Base-by-base conservation (phyloP, 92 coral and sea anemone genomes). In the Zoanthus gigantus region DNA sequence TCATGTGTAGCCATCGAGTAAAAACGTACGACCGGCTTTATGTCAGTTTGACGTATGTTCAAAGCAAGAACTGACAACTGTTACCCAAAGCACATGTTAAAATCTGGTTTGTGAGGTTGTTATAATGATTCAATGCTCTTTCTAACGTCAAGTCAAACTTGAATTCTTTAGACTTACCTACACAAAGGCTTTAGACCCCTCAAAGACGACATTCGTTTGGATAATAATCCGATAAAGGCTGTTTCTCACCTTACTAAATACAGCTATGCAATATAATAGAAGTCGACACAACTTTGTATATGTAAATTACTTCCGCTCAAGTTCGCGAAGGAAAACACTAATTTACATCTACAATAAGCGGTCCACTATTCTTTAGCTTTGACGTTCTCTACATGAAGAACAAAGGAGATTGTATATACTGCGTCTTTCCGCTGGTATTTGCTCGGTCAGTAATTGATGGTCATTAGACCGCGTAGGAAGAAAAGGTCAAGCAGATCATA, bases 231-330 rank as follows among this genome's bases (percentile, higher is more conserved):
- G 69, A 63, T 63, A 16, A 60, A 63, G 56, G 12, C 23, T 63
- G 69, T 13, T 63, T 63, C 13, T 23, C 29, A 63, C 56, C 56
- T 50, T 11, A 50, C 56, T 16, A 63, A 63, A 63, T 13, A 16
- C 23, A 63, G 69, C 7, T 14, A 17, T 63, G 28, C 69, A 63
- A 63, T 63, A 63, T 63, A 23, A 63, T 13, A 23, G 29, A 63
- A 37, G 69, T 63, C 69, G 29, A 16, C 69, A 16, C 23, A 17
- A 16, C 69, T 63, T 16, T 63, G 69, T 0, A 17, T 16, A 63
- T 63, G 69, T 63, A 63, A 63, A 63, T 63, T 16, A 63, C 23
- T 63, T 63, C 69, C 69, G 28, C 28, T 63, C 69, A 63, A 63
- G 23, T 63, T 50, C 1, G 56, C 10, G 69, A 63, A 23, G 18